These are phyloP conservation scores for Lasioglossum villosulum DNA, from an alignment of 2,888 invertebrate genomes.

Conservation along the genomic window DNA sequence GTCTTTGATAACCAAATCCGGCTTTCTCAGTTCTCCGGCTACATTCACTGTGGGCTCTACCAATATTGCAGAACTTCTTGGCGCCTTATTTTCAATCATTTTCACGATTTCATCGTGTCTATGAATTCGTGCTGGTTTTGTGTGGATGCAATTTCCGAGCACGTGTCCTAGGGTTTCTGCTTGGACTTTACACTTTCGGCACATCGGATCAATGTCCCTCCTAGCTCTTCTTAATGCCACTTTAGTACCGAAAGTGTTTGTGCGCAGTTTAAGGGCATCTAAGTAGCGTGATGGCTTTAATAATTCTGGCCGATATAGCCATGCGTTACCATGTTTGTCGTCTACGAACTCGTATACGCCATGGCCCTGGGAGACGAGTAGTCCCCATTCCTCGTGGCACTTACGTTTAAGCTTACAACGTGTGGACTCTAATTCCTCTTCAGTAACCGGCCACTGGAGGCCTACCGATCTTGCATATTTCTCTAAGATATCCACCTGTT, in stretches of 20 bases:
- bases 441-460: no score
- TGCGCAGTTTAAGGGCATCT: not conserved
- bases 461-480: no score
- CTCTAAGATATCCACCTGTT: rapidly evolving
- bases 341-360: not conserved
- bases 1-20: no score
- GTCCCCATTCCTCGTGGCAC: not conserved
- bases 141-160: not conserved
- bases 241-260: no score
- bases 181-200: no score
- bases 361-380: not conserved
- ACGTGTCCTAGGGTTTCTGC: no score
- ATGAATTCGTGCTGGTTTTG: not conserved
- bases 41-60: not conserved
- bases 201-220: no score
- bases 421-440: rapidly evolving
- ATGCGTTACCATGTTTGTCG: not conserved
- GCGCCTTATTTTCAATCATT: rapidly evolving
- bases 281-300: not conserved
- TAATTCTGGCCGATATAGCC: rapidly evolving
- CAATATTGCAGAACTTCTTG: not conserved
- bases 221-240: no score
- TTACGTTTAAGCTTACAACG: not conserved
- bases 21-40: no score
- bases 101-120: not conserved